Evolutionary conservation across 2,113 vertebrate genomes (phyloP), one percentile per base, ranked within the genome.

Genomic region (Bungarus multicinctus): DNA sequence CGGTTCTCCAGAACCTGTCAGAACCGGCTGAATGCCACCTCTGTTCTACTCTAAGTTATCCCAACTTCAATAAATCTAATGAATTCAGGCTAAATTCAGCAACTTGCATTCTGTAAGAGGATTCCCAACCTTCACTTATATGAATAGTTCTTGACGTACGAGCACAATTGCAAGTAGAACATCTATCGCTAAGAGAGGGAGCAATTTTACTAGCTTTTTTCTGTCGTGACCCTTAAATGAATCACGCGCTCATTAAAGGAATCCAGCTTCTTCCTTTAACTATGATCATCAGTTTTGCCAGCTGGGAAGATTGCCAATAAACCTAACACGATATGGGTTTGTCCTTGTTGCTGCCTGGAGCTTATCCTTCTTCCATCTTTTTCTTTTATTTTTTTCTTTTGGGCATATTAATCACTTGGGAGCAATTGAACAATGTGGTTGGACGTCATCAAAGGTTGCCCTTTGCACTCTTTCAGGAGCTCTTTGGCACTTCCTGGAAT

Each of bases 401-500:
- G 9, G 47, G 89, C n/a, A 88, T 85, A 89, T 89, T 34, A 45
- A 91, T 60, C 25, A n/a, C 91, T 52, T 8, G 1, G 0, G 90
- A 90, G 88, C 87, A 34, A 90, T 69, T 14, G 3, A 5, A 55
- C 12, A 2, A 4, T 0, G 0, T 16, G 7, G 14, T 86, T 14
- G 52, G 12, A 53, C 3, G 3, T 54, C 86, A 91, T 52, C 88
- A 91, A 89, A 85, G 52, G 25, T 87, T 52, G 45, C 23, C 25
- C 43, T 47, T 11, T 20, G 1, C 18, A 16, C 85, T 81, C 92
- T 95, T 90, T 94, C 4, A 2, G 89, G 94, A 94, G 81, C 94
- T 96, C 91, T 5, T 96, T 96, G 95, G 52, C 54, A 0, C 1
- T 54, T 34, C 39, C 74, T 0, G 0, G n/a, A 9, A 50, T 1